Evolutionary conservation across 2,113 vertebrate genomes (phyloP).

Genomic region (Sciurus niger): DNA sequence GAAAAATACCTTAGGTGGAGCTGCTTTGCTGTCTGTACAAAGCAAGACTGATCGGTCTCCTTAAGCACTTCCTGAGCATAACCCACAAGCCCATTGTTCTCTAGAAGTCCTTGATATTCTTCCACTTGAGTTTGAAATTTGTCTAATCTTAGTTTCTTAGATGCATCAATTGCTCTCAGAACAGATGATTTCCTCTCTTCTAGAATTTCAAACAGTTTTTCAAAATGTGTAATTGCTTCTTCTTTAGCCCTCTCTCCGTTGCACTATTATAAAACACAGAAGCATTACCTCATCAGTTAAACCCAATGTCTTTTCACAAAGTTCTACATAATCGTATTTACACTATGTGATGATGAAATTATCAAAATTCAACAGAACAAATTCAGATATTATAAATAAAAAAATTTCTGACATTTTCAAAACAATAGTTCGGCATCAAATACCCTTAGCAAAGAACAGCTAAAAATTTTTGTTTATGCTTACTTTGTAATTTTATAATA

Average conservation of each 20-base stretch:
- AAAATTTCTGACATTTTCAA: conserved; percentile 49
- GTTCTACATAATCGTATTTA: not conserved
- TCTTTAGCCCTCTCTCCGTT: conserved; percentile 95
- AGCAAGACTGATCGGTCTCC: conserved; percentile 98
- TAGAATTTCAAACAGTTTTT: conserved; percentile 93
- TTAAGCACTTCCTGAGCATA: conserved; percentile 99
- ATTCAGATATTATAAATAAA: not conserved
- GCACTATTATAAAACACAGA: conserved; percentile 87
- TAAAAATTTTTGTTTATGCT: not conserved
- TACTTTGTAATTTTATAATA: not conserved
- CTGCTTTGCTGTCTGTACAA: conserved; percentile 98
- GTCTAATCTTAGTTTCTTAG: conserved; percentile 91
- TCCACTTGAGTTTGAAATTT: conserved; percentile 94
- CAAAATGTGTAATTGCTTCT: conserved; percentile 93
- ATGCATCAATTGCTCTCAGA: conserved; percentile 93
- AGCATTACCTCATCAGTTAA: conserved; percentile 5
- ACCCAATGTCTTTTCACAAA: not conserved
- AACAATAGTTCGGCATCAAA: not conserved
- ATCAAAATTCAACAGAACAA: conserved; percentile 19
- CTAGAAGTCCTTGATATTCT: conserved; percentile 98
- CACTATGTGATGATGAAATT: not conserved
- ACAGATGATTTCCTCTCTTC: conserved; percentile 94
- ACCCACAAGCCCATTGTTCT: conserved; percentile 97
- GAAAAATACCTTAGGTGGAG: conserved; percentile 94
- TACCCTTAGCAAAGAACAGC: not conserved